These are phyloP conservation scores for Tyria jacobaeae DNA, from an alignment of 2,888 invertebrate genomes.

Conservation along the genomic window DNA sequence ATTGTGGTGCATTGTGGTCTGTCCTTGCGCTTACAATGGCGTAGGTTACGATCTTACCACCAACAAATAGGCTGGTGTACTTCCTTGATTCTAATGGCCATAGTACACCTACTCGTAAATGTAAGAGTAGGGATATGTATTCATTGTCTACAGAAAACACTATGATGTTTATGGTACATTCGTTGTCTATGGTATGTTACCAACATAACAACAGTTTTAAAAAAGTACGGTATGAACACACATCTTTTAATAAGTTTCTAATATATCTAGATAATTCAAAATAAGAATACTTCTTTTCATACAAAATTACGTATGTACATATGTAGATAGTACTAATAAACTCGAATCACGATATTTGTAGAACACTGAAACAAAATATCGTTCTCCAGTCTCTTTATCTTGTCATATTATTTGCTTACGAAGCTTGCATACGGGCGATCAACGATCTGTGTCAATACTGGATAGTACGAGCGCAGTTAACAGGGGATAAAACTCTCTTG, in stretches of 20 bases:
- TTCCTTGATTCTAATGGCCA: slow-evolving; percentile 56
- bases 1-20: slow-evolving; percentile 51
- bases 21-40: slow-evolving; percentile 56
- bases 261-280: too few species aligned
- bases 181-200: too few species aligned
- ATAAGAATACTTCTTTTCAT: not conserved
- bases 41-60: slow-evolving; percentile 56
- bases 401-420: slow-evolving; percentile 75
- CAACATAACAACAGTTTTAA: not conserved
- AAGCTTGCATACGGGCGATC: slow-evolving; percentile 69
- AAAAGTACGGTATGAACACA: too few species aligned
- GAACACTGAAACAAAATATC: slow-evolving; percentile 55
- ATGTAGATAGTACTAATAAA: too few species aligned
- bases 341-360: slow-evolving; percentile 45
- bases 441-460: slow-evolving; percentile 33
- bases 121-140: too few species aligned
- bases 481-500: not conserved
- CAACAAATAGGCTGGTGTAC: slow-evolving; percentile 44
- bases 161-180: not conserved
- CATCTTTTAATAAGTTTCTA: too few species aligned
- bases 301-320: too few species aligned
- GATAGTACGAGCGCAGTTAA: slow-evolving; percentile 28
- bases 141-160: not conserved
- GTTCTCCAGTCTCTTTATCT: slow-evolving; percentile 69
- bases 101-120: slow-evolving; percentile 19